Evolutionary conservation across 2,888 invertebrate species (phyloP).

Genomic region (Prionchulus punctatus): DNA sequence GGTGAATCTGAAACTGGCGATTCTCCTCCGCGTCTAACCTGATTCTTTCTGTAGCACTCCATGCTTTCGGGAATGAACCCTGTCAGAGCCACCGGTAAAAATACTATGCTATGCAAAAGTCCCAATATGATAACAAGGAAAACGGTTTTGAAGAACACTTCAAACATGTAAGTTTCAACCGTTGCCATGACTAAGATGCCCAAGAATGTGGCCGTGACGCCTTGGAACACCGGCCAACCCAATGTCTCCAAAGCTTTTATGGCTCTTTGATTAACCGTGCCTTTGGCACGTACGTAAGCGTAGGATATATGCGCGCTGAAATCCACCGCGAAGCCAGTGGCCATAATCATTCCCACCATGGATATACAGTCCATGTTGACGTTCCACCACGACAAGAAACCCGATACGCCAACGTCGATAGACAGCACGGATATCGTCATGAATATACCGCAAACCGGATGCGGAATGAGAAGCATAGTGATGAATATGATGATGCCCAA

Average conservation of each 20-base stretch:
- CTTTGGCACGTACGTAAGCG: constrained; percentile 70
- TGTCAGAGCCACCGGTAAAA: constrained; percentile 49
- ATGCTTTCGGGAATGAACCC: constrained; percentile 26
- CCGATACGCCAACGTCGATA: constrained; percentile 73
- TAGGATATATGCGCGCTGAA: constrained; percentile 86
- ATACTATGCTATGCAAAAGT: constrained; percentile 74
- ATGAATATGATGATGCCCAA: constrained; percentile 82
- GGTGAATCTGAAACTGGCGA: too few relatives aligned
- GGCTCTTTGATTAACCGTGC: constrained; percentile 54
- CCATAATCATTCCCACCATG: constrained; percentile 92
- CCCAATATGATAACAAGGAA: constrained; percentile 77
- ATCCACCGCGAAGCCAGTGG: constrained; percentile 85
- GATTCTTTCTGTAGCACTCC: too few relatives aligned
- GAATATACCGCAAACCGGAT: constrained; percentile 70
- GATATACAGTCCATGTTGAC: constrained; percentile 65
- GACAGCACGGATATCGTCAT: constrained; percentile 80
- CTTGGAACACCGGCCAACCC: constrained; percentile 75
- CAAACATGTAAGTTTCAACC: constrained; percentile 66
- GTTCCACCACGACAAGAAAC: constrained; percentile 83
- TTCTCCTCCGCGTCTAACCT: too few relatives aligned
- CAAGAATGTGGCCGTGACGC: constrained; percentile 70
- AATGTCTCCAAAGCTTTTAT: constrained; percentile 69
- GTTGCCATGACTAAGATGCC: constrained; percentile 68
- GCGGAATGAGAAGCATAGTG: constrained; percentile 79
- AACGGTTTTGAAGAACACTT: constrained; percentile 90